These are phyloP conservation scores for Cephus runcator DNA, from an alignment of 2,888 invertebrate species.

Conservation along the genomic window DNA sequence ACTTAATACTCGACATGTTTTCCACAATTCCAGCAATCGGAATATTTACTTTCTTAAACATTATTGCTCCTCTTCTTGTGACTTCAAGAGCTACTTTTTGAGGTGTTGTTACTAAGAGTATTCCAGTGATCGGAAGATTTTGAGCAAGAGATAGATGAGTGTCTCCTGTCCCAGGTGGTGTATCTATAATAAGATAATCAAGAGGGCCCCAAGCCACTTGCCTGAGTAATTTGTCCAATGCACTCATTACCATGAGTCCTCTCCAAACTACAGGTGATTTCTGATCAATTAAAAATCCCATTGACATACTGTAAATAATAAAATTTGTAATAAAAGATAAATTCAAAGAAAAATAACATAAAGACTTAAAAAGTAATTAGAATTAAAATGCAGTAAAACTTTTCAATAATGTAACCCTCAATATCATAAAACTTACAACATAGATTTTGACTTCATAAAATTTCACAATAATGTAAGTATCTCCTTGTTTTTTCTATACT, in stretches of 20 bases:
- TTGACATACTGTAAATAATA: constrained; percentile 81
- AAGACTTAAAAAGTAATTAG: too few species aligned
- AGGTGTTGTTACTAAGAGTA: constrained; percentile 92
- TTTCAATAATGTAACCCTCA: too few species aligned
- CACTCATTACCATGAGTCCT: constrained; percentile 97
- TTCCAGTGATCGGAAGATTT: constrained; percentile 86
- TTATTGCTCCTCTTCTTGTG: constrained; percentile 84
- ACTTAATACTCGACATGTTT: constrained; percentile 87
- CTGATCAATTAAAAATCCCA: constrained; percentile 91
- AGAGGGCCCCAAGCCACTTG: constrained; percentile 90
- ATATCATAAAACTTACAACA: too few species aligned
- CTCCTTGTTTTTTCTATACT: too few species aligned
- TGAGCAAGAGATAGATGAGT: constrained; percentile 92
- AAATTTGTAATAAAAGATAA: constrained; percentile 1
- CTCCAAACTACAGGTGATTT: constrained; percentile 93
- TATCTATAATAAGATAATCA: constrained; percentile 91
- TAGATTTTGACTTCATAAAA: too few species aligned
- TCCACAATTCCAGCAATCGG: constrained; percentile 90
- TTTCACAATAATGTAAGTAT: too few species aligned
- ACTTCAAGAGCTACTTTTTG: constrained; percentile 90
- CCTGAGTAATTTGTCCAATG: constrained; percentile 84
- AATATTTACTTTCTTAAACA: constrained; percentile 86
- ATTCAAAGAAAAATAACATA: background rate
- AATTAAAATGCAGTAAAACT: too few species aligned
- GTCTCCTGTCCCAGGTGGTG: constrained; percentile 97